Conservation (phyloP, 2,113 vertebrate species). For the Ictalurus punctatus region DNA sequence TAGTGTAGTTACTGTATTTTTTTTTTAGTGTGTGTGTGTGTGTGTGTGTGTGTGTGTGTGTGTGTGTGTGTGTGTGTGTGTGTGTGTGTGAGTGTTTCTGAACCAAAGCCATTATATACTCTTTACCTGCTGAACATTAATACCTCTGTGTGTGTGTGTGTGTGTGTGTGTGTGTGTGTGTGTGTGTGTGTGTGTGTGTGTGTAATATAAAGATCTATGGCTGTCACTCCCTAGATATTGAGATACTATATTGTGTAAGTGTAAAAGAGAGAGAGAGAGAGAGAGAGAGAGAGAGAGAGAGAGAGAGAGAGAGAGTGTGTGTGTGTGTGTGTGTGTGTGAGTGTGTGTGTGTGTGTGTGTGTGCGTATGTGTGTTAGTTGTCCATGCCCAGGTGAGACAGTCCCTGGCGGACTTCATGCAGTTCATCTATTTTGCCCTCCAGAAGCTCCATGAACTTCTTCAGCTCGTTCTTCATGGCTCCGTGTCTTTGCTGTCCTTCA, state of each 20-base stretch:
- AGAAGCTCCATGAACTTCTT: conserved; percentile 92
- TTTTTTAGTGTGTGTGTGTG: neutral
- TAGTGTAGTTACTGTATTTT: neutral
- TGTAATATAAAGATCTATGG: conserved; percentile 48
- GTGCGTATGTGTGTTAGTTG: conserved; percentile 71
- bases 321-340: conserved; percentile 46
- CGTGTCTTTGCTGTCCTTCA: conserved; percentile 84
- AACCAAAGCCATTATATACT: conserved; percentile 61
- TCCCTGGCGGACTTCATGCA: conserved; percentile 91
- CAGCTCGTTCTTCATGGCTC: conserved; percentile 87
- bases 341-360: conserved; percentile 42
- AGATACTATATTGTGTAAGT: conserved; percentile 56
- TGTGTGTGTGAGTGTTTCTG: conserved; percentile 60
- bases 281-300: neutral
- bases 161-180: conserved; percentile 7
- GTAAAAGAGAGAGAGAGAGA: neutral
- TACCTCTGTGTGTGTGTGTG: conserved; percentile 39
- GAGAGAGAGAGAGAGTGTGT: neutral
- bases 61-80: neutral
- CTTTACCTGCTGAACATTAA: neutral
- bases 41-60: conserved; percentile 49
- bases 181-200: conserved; percentile 15
- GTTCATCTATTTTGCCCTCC: conserved; percentile 93
- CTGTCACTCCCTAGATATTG: conserved; percentile 59
- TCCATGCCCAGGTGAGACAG: conserved; percentile 89